A percentile compares a stretch with the other conserved stretches of the same genome.
Conservation (phyloP, 92 coral and sea anemone species). For the Porites cylindrica region DNA sequence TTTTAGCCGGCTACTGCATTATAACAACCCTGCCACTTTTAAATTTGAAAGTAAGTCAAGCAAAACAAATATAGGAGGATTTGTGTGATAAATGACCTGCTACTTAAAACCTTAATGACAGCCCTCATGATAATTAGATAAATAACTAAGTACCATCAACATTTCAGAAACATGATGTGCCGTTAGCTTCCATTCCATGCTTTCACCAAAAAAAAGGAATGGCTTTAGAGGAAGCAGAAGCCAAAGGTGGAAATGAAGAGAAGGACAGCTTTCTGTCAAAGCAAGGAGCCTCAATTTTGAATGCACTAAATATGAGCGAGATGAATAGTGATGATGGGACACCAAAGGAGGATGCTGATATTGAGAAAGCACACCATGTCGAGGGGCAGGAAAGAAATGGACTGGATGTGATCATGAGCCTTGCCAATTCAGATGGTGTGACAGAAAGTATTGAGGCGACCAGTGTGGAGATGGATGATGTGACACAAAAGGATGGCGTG, state of each 20-base stretch:
- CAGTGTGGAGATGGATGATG: not conserved
- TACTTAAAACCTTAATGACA: not conserved
- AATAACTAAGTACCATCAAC: not conserved
- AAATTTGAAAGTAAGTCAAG: no score
- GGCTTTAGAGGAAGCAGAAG: not conserved
- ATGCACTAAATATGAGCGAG: constrained; percentile 30
- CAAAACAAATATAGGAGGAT: no score
- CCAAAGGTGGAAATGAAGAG: not conserved
- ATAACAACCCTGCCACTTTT: no score
- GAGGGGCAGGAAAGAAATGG: constrained; percentile 23
- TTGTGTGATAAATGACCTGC: no score
- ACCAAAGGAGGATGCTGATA: not conserved
- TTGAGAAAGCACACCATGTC: not conserved
- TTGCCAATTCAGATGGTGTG: constrained; percentile 6
- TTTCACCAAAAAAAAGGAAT: constrained; percentile 85
- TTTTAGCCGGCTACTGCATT: no score
- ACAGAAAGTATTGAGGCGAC: not conserved
- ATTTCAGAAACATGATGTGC: constrained; percentile 96
- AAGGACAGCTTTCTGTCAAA: not conserved
- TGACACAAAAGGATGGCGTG: not conserved
- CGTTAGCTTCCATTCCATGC: constrained; percentile 96
- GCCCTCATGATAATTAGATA: not conserved
- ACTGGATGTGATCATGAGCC: constrained; percentile 19
- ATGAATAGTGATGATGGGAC: not conserved
- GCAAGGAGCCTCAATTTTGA: constrained; percentile 36